Base-by-base conservation (phyloP, 2,113 vertebrate genomes). In the Entomyzon cyanotis region DNA sequence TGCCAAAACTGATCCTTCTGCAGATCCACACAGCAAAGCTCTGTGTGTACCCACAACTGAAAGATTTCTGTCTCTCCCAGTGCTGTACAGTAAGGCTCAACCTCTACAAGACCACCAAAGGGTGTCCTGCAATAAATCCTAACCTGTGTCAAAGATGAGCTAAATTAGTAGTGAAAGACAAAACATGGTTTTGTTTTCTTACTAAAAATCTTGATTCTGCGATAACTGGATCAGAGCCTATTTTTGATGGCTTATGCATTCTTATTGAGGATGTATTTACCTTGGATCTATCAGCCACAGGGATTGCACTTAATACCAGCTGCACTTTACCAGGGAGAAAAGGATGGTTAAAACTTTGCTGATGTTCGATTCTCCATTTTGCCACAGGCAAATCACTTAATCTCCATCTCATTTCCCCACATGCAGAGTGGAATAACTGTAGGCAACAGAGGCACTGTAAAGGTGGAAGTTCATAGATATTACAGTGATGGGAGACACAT, bases 351-450 rank as follows among this genome's bases (percentile, higher is more conserved):
- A 93, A 85, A 93, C 86, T 78, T 88, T 11, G 27, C 60, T 87
- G 56, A 65, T 84, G 69, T 89, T 92, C 8, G 1, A 75, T 90
- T 92, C 79, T 75, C 52, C 22, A 24, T 68, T 88, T 76, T 92
- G 85, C 73, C 73, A 71, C 3, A 1, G 69, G 60, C 75, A 91
- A 67, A 93, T 65, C 88, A 92, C 39, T 95, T 90, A 64, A 92
- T 94, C 90, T 95, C 55, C 73, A 67, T 75, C 93, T 93, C 69
- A 87, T 73, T 93, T 95, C 83, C 88, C 62, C 60, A 62, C 83
- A 68, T 4, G 5, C 53, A 87, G 58, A 90, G 35, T 30, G 60
- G 52, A 81, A 44, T 60, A 67, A 81, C 68, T 47, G 41, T 65
- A 75, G 49, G 50, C 55, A 95, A 84, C 16, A 53, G 55, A 64